These are phyloP conservation scores for Bergia puertoricense DNA, from an alignment of 92 coral and sea anemone species.

Conservation along the genomic window DNA sequence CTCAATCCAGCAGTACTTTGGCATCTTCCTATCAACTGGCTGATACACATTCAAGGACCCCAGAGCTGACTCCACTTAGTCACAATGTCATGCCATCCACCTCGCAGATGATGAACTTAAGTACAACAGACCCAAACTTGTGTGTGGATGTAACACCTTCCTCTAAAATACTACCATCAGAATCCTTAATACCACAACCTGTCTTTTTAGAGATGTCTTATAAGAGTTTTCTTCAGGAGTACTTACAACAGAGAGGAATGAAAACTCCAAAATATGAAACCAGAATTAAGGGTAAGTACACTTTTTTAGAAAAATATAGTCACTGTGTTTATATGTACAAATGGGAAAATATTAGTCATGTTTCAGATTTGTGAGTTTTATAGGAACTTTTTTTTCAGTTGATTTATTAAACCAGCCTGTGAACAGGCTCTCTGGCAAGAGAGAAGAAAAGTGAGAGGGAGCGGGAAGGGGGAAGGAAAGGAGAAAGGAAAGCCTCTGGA, in stretches of 20 bases:
- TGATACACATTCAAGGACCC: background rate
- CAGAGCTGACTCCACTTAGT: background rate
- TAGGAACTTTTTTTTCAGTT: no score
- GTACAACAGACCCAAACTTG: background rate
- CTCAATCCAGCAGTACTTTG: background rate
- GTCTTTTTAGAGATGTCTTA: slow-evolving; percentile 53
- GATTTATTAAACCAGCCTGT: no score
- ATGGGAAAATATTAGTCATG: no score
- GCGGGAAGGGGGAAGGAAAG: no score
- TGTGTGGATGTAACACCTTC: slow-evolving; percentile 4
- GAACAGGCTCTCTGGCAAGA: no score
- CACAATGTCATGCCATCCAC: background rate
- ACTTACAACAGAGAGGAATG: slow-evolving; percentile 81
- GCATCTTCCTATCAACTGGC: background rate
- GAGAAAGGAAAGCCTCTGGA: no score
- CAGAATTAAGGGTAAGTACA: slow-evolving; percentile 55
- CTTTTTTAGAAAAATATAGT: no score
- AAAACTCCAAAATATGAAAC: slow-evolving; percentile 71
- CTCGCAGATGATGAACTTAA: background rate
- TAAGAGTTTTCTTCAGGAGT: slow-evolving; percentile 87
- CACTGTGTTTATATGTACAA: no score
- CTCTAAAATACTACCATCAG: slow-evolving; percentile 26
- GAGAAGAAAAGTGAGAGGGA: no score
- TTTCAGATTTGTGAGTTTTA: no score
- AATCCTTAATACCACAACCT: slow-evolving; percentile 1